These are phyloP conservation scores for Patiria pectinifera DNA, from an alignment of 53 echinoderm and acorn worm genomes.

Conservation along the genomic window DNA sequence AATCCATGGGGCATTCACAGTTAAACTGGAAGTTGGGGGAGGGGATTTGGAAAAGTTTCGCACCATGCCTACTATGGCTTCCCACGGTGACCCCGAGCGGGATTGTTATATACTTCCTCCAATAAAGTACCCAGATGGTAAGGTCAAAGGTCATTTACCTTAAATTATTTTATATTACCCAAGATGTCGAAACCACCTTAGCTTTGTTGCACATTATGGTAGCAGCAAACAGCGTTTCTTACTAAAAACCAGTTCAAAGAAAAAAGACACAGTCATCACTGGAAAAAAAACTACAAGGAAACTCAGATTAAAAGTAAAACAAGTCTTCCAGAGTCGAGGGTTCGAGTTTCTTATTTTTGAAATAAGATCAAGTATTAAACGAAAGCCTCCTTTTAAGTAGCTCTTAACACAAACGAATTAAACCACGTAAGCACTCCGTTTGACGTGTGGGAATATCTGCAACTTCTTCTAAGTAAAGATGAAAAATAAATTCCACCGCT, in stretches of 20 bases:
- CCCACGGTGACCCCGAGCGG: not conserved
- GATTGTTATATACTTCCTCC: slow-evolving; percentile 68
- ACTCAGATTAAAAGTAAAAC: not conserved
- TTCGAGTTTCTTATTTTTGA: too few species aligned
- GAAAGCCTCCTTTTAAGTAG: too few species aligned
- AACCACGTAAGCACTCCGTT: too few species aligned
- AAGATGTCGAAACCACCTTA: too few species aligned
- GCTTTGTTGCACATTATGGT: too few species aligned
- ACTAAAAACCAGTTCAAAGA: too few species aligned
- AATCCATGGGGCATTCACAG: slow-evolving; percentile 14
- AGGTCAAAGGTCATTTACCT: not conserved
- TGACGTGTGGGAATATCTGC: too few species aligned
- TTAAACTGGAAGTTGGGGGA: slow-evolving; percentile 20
- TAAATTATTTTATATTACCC: not conserved
- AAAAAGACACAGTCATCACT: not conserved
- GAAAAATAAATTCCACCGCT: not conserved
- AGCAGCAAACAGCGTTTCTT: not conserved
- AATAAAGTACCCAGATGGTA: slow-evolving; percentile 80
- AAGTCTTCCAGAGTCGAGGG: not conserved
- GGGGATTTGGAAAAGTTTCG: slow-evolving; percentile 37
- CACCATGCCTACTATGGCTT: slow-evolving; percentile 50
- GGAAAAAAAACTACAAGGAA: not conserved
- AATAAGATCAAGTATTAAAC: too few species aligned
- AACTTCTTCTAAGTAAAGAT: too few species aligned
- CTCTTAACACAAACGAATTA: too few species aligned